Base-by-base conservation (phyloP, 30 jellyfish, hydroid and myxozoan species). In the Aurelia sp. region DNA sequence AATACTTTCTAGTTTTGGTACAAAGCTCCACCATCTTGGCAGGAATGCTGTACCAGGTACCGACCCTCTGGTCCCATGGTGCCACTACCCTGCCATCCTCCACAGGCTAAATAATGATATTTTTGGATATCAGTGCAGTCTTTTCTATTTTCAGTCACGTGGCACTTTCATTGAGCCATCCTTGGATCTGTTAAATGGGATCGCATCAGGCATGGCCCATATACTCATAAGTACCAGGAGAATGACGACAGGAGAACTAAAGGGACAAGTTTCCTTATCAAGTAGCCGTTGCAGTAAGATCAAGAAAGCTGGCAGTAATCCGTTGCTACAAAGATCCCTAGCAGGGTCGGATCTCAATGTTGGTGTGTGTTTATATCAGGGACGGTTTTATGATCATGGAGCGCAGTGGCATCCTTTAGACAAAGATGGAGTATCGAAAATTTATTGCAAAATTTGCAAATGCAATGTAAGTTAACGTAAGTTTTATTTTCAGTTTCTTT, bases 191-290 rank as follows among this genome's bases (percentile, higher is more conserved):
- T 51, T 83, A 12, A 41, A 35, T 30, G 92, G 92, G 47, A 38
- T 83, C 38, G 86, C 86, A 17, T 51, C 92, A 19, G 86, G 86
- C 50, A 83, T 83, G 92, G 92, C 92, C 13, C 85, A 83, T 47
- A 70, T 83, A 8, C 62, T 53, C 40, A 69, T 83, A 31, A 52
- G 58, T 30, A 83, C 86, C 21, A 64, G 69, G 35, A 40, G 86
- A 52, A 64, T 83, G 44, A 66, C 82, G 11, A 69, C 85, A 27
- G 66, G 58, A 5, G 86, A 70, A 55, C 60, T 83, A 62, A 69
- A 83, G 48, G 92, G 92, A 21, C 86, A 83, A 17, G 78, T 70
- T 6, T 20, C 77, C 5, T 59, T 83, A 50, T 67, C 92, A 30
- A 22, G 60, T 78, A 83, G 74, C 41, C 40, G 38, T 15, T 83